Evolutionary conservation across 2,113 vertebrate species (phyloP).

Genomic region (Jacana jacana): DNA sequence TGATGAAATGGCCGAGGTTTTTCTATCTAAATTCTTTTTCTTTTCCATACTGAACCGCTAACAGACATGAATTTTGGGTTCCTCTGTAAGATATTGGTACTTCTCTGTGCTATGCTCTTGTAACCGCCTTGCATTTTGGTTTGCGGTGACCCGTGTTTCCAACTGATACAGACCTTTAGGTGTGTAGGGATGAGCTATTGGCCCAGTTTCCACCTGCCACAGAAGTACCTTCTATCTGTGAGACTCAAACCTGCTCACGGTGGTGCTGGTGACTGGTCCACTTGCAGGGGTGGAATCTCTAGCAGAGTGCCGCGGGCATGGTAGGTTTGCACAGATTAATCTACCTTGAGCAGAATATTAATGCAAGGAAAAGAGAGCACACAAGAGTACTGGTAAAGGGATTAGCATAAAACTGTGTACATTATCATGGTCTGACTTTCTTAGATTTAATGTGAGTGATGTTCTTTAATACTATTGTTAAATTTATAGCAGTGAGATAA

Average conservation of each 20-base stretch:
- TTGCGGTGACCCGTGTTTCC: not conserved
- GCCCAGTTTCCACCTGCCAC: not conserved
- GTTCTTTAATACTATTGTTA: not conserved
- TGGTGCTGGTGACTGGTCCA: not conserved
- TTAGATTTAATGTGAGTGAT: not conserved
- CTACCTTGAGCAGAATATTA: constrained; percentile 2
- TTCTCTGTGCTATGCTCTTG: not conserved
- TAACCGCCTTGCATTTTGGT: not conserved
- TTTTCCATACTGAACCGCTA: not conserved
- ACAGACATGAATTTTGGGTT: not conserved
- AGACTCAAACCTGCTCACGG: not conserved
- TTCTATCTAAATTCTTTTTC: not conserved
- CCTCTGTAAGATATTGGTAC: not conserved
- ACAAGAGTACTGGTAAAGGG: not conserved
- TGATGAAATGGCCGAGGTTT: not conserved
- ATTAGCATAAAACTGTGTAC: not conserved
- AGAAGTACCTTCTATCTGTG: not conserved
- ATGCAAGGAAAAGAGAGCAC: not conserved
- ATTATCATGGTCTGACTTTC: not conserved
- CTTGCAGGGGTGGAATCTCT: not conserved
- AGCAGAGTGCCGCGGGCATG: not conserved
- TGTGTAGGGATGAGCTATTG: not conserved
- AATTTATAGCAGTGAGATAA: constrained; percentile 24
- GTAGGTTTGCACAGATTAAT: not conserved
- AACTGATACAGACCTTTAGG: not conserved